Base-by-base conservation (phyloP, 2,797 vertebrate species). In the Paguma larvata region DNA sequence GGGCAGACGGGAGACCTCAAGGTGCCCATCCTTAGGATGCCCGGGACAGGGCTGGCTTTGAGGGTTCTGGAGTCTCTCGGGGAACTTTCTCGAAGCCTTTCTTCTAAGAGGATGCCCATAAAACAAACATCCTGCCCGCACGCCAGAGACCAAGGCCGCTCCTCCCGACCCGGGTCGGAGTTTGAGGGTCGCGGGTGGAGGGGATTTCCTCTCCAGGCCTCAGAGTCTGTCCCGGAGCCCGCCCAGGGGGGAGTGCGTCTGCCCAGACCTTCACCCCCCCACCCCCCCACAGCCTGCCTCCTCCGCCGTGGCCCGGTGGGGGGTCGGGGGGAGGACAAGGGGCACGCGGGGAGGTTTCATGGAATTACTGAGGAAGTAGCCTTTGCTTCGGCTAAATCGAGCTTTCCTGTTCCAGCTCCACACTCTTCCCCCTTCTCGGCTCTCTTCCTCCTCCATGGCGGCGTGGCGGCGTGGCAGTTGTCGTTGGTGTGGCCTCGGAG, bases 381-480 rank as follows among this genome's bases (percentile, higher is more conserved):
- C 0, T 41, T 95, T 5, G 10, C 67, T 19, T n/a, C 1, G 90
- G 98, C 98, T 98, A 98, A 98, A 98, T 98, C 95, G 97, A 89
- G 97, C 97, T 97, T 98, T 98, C 98, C 98, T 98, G 97, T 98
- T 97, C 83, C 96, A 32, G 73, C 89, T 90, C 41, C n/a, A 32
- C 6, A 3, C 75, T 72, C 13, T 63, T 93, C 89, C 80, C 6
- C 93, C 75, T 91, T 88, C 78, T 89, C 83, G 27, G 21, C 46
- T 25, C 7, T 41, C 93, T 80, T 85, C 94, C 80, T 75, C 34
- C 23, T 62, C 91, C 18, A 3, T 9, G n/a, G 25, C 77, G 46
- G 73, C 23, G 1, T 3, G 0, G 44, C 75, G 65, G 62, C 18
- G 7, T 18, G 53, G 38, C 9, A 48, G 73, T 77, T 77, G 46